A percentile compares a stretch with the other conserved stretches of the same genome.
phyloP scores from a whole-genome alignment of 1,140 invertebrate genomes.

The Ditylenchus dipsaci region DNA sequence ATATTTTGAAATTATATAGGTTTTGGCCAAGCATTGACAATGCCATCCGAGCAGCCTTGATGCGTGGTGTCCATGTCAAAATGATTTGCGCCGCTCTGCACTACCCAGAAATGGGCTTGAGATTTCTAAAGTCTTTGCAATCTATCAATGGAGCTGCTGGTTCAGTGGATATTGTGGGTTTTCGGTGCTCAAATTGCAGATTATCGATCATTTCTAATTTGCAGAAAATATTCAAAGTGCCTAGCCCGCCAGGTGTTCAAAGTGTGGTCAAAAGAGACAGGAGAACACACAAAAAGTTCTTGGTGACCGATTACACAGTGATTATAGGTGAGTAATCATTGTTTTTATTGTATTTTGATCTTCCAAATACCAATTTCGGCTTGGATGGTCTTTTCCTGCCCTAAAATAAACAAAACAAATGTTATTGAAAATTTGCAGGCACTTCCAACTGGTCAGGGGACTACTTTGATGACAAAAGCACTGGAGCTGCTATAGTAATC shows the following conservation, averaged over 20 bases:
- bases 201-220: neutral
- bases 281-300: conserved; percentile 97
- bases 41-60: conserved; percentile 73
- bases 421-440: no score
- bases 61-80: conserved; percentile 72
- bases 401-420: conserved; percentile 20
- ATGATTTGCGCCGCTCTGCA: conserved; percentile 84
- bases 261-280: conserved; percentile 77
- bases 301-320: conserved; percentile 87
- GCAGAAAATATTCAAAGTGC: conserved; percentile 63
- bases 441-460: conserved; percentile 97
- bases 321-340: conserved; percentile 73
- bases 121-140: conserved; percentile 76
- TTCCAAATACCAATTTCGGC: no score
- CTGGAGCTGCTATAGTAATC: conserved; percentile 63
- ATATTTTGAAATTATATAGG: conserved; percentile 60
- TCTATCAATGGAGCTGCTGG: conserved; percentile 64
- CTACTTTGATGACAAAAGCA: conserved; percentile 89
- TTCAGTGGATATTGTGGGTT: conserved; percentile 45
- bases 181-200: neutral
- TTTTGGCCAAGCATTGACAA: conserved; percentile 90
- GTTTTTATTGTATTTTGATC: neutral
- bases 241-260: conserved; percentile 73
- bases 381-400: neutral
- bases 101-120: conserved; percentile 73